Base-by-base conservation (phyloP, 1,140 invertebrate genomes). In the Teleopsis dalmanni region DNA sequence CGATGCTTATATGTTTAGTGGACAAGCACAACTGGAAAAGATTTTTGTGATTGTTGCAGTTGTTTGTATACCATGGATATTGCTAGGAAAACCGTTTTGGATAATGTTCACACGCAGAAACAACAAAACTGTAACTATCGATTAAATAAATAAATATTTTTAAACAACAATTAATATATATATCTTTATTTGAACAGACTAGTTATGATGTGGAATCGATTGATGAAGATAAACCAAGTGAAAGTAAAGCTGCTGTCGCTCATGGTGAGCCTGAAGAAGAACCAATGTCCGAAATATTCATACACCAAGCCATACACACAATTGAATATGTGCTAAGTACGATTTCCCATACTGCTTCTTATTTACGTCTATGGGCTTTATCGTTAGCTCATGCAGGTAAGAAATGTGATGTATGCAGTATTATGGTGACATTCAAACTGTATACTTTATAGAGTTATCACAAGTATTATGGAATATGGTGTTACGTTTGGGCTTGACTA, bases 321-420 rank as follows among this genome's bases (percentile, higher is more conserved):
- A 96, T 98, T 58, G 95, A 98, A 75, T 98, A 94, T 71, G 90
- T 92, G 56, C 79, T 98, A 26, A 93, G 93, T 61, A 96, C 91
- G 53, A 84, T 98, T 51, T 96, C 92, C 0, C 92, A 97, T 63
- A 97, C 95, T 1, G 95, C 95, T 1, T 96, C 93, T 0, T 98
- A 98, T 72, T 77, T 98, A 3, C 88, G 95, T 59, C 75, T 98
- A 18, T 98, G 95, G 95, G 95, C 95, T 23, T 73, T 98, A 47
- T 95, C 91, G 51, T 76, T 98, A 48, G 94, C 94, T 55, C 94
- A 97, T 74, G 88, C 88, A 46, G 91, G 88, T 92, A 77, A 80
- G 81, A 8, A 29, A 29, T 8, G 13, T 29, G 7, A 29, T 13
- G 13, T 29, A 29, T 13, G n/a, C n/a, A n/a, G n/a, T n/a, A n/a